These are phyloP conservation scores for Tricholaema leucomelas DNA, from an alignment of 2,113 vertebrate species.

Conservation along the genomic window DNA sequence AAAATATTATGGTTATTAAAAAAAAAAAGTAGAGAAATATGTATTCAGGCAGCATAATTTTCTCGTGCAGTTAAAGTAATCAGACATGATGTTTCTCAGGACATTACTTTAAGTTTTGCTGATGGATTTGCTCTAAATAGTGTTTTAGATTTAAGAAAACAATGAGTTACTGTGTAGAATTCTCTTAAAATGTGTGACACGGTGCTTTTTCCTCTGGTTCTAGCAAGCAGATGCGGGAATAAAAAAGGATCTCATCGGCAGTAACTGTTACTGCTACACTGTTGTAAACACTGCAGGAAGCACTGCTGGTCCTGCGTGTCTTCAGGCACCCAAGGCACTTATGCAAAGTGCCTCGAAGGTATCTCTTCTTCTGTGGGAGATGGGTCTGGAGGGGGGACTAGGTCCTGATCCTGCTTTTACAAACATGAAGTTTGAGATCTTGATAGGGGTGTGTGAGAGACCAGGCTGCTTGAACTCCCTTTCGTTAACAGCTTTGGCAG, in stretches of 20 bases:
- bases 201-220: not conserved
- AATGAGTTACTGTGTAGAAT: not conserved
- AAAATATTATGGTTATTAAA: not conserved
- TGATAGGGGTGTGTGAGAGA: rapidly evolving
- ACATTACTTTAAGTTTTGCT: not conserved
- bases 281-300: rapidly evolving
- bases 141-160: not conserved
- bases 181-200: no score
- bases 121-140: not conserved
- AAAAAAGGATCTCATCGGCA: rapidly evolving
- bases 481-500: not conserved
- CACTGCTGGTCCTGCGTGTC: not conserved
- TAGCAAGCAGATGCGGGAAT: not conserved
- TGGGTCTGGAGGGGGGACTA: not conserved
- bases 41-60: not conserved
- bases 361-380: not conserved
- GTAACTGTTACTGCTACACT: not conserved
- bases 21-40: not conserved
- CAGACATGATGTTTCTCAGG: not conserved
- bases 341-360: not conserved
- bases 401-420: not conserved
- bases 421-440: not conserved
- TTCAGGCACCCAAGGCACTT: not conserved
- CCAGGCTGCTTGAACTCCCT: not conserved
- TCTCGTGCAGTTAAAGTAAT: not conserved